Conservation (phyloP, 2,888 invertebrate genomes). For the Dryadula phaetusa region DNA sequence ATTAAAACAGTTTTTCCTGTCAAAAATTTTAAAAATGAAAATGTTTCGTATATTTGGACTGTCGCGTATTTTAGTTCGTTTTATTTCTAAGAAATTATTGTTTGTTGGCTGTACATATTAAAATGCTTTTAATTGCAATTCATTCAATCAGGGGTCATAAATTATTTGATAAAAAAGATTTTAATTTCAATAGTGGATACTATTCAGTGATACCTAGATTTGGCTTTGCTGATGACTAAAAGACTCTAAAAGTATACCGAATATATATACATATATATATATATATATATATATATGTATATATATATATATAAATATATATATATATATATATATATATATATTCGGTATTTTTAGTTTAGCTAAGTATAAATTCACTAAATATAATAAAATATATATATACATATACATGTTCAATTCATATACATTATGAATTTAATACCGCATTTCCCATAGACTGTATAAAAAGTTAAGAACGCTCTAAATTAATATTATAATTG, state of each 20-base stretch:
- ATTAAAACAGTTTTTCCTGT: not conserved
- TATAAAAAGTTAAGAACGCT: constrained; percentile 20
- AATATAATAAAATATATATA: not conserved
- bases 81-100: not conserved
- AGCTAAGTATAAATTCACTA: too few relatives aligned
- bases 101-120: not conserved
- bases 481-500: constrained; percentile 25
- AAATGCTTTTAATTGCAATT: not conserved
- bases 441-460: not conserved
- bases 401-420: too few relatives aligned
- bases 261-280: too few relatives aligned
- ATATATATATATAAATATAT: too few relatives aligned
- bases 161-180: not conserved
- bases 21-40: not conserved
- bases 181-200: too few relatives aligned
- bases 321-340: too few relatives aligned
- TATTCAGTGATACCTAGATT: too few relatives aligned
- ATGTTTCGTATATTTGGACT: not conserved
- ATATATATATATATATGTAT: too few relatives aligned
- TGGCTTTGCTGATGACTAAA: not conserved
- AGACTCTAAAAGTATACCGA: too few relatives aligned
- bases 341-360: too few relatives aligned
- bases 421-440: too few relatives aligned
- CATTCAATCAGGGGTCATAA: not conserved
- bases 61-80: not conserved